These are phyloP conservation scores for Phylloscopus trochiloides DNA, from an alignment of 2,113 vertebrate genomes.

Conservation along the genomic window DNA sequence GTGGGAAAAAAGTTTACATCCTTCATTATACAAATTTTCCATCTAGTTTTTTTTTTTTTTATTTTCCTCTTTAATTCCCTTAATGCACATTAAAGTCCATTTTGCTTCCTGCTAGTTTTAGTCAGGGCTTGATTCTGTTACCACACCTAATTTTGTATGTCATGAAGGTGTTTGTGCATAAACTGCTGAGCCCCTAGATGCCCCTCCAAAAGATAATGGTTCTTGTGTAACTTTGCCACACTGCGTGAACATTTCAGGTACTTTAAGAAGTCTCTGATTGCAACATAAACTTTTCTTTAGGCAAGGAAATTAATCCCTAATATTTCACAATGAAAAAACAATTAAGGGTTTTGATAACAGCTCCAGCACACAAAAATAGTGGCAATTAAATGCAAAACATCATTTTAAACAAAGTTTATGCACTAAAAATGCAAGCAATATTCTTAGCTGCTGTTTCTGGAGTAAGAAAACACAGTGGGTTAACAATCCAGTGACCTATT, in stretches of 20 bases:
- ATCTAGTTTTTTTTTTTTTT: background rate
- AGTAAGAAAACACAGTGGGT: background rate
- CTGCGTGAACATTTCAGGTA: background rate
- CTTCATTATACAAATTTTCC: background rate
- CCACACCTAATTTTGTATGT: background rate
- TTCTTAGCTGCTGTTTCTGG: background rate
- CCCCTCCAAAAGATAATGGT: background rate
- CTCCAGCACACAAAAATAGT: background rate
- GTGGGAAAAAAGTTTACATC: background rate
- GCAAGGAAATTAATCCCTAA: background rate
- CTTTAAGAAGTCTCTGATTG: background rate
- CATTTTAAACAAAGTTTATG: background rate
- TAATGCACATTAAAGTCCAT: rapidly evolving
- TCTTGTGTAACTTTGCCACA: background rate
- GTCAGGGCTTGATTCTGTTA: background rate
- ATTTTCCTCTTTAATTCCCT: background rate
- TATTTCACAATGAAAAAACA: background rate
- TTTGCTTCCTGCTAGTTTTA: background rate
- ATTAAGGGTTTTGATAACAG: background rate
- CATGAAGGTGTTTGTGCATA: background rate
- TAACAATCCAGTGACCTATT: background rate
- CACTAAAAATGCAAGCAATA: background rate
- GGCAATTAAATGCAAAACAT: background rate
- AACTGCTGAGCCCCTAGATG: background rate
- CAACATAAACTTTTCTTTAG: background rate